Evolutionary conservation across 2,113 vertebrate genomes (phyloP).

Genomic region (Fregata magnificens): DNA sequence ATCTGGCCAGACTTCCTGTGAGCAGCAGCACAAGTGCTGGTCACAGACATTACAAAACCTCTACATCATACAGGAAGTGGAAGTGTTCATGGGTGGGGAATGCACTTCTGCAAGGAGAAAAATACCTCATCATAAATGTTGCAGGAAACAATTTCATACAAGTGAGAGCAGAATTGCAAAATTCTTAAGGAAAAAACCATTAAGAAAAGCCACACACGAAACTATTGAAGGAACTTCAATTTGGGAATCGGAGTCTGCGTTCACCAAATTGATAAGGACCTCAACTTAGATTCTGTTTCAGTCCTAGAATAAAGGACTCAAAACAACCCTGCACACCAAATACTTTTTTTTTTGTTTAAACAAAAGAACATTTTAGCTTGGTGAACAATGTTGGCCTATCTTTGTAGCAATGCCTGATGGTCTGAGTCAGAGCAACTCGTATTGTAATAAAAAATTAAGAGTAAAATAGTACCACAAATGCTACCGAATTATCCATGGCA

Average conservation of each 20-base stretch:
- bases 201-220: not conserved
- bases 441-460: not conserved
- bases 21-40: not conserved
- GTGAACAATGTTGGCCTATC: not conserved
- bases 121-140: not conserved
- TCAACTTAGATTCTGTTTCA: not conserved
- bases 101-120: not conserved
- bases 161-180: not conserved
- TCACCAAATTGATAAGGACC: not conserved
- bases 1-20: not conserved
- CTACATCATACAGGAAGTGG: slow-evolving; percentile 7
- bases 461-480: not conserved
- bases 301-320: not conserved
- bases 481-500: not conserved
- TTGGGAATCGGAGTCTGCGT: not conserved
- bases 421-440: not conserved
- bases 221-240: not conserved
- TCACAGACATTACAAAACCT: not conserved
- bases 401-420: not conserved
- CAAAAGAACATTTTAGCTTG: not conserved
- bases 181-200: not conserved
- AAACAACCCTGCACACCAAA: not conserved
- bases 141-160: not conserved
- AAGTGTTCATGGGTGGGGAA: not conserved
- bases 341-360: not conserved